Conservation (phyloP, 2,888 invertebrate species). For the Tiliacea aurago region DNA sequence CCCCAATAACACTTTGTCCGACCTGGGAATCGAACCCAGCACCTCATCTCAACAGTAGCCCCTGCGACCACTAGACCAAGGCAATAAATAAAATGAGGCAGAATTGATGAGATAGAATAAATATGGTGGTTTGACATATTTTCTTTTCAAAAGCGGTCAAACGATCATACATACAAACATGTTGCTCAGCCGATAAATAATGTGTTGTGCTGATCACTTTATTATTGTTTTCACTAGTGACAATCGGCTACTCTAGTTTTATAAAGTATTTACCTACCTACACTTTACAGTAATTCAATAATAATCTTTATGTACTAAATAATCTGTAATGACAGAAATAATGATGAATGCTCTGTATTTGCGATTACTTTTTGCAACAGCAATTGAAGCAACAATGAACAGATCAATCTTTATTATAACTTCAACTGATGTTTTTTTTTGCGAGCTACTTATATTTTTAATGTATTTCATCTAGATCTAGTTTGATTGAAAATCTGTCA, state of each 20-base stretch:
- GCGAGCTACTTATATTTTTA: not conserved
- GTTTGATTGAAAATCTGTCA: not conserved
- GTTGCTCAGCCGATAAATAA: too few species aligned
- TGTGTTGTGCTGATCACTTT: not conserved
- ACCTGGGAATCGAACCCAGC: not conserved
- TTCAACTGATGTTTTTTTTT: constrained; percentile 15
- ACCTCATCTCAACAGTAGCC: not conserved
- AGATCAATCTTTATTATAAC: constrained; percentile 46
- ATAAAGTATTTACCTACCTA: not conserved
- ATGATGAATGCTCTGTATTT: constrained; percentile 21
- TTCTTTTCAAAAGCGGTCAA: not conserved
- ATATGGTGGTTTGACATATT: not conserved
- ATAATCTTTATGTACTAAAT: constrained; percentile 9
- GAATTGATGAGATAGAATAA: not conserved
- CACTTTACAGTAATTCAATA: not conserved
- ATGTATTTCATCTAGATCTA: not conserved
- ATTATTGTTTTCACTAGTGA: not conserved
- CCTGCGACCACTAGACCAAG: not conserved
- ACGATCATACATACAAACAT: not conserved
- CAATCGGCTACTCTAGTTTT: not conserved
- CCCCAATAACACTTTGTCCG: not conserved
- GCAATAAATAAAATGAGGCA: too few species aligned
- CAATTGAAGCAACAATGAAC: constrained; percentile 26
- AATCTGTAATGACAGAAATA: not conserved
- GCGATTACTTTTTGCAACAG: constrained; percentile 32